These are phyloP conservation scores for Quiscalus mexicanus DNA, from an alignment of 2,113 vertebrate genomes.

Conservation along the genomic window DNA sequence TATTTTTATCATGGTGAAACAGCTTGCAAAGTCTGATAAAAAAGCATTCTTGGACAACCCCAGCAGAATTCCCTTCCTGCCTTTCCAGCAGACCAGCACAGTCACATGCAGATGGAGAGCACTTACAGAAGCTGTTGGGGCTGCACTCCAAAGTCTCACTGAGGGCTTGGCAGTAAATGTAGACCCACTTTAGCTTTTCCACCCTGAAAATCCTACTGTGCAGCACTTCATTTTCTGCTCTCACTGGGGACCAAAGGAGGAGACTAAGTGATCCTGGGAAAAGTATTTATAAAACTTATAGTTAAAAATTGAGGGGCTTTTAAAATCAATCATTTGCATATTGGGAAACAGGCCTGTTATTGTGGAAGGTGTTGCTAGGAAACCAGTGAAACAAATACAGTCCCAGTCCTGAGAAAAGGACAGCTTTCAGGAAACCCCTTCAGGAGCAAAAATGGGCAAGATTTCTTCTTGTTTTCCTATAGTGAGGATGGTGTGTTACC, in stretches of 20 bases:
- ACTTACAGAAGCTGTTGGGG: neutral
- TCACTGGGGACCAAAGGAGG: neutral
- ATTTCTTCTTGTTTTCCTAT: neutral
- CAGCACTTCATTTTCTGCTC: neutral
- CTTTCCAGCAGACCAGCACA: neutral
- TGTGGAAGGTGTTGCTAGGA: slow-evolving; percentile 52
- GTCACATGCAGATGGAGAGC: neutral
- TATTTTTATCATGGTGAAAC: neutral
- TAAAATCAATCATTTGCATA: slow-evolving; percentile 29
- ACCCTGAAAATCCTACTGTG: neutral
- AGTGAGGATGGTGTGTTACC: neutral
- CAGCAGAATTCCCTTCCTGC: neutral
- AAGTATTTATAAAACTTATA: neutral
- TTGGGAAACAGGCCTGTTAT: neutral
- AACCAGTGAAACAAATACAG: neutral
- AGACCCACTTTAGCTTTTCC: neutral
- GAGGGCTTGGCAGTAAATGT: neutral
- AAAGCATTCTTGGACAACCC: neutral
- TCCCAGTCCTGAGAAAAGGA: neutral
- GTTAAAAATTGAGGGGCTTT: neutral
- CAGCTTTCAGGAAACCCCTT: slow-evolving; percentile 3
- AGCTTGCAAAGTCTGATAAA: neutral
- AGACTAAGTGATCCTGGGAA: neutral
- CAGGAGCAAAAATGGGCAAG: neutral
- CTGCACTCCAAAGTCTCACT: neutral